A percentile compares a stretch with the other conserved stretches of the same genome.
Conservation (phyloP, 1,140 invertebrate genomes). For the Lordiphosa clarofinis region DNA sequence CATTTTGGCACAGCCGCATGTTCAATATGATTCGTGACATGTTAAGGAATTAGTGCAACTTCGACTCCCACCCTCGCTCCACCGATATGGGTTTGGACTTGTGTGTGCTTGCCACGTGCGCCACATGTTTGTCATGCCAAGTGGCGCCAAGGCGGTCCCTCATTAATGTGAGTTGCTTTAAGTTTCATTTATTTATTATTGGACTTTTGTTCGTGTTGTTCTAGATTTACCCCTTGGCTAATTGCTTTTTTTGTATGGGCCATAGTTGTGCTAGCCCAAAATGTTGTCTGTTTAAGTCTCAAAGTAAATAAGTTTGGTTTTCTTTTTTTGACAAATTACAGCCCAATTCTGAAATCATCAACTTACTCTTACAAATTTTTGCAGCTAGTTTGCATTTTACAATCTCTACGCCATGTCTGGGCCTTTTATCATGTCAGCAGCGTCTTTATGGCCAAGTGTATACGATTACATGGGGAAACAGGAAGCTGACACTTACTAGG, state of each 20-base stretch:
- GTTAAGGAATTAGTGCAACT: constrained; percentile 71
- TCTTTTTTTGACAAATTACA: too few species aligned
- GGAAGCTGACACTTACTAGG: constrained; percentile 13
- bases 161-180: constrained; percentile 75
- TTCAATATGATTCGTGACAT: constrained; percentile 79
- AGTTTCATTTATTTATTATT: constrained; percentile 75
- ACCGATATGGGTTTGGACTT: constrained; percentile 10
- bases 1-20: constrained; percentile 72
- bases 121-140: constrained; percentile 76
- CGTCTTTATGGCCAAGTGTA: constrained; percentile 31
- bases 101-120: constrained; percentile 60
- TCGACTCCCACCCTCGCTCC: neutral
- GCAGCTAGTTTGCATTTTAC: constrained; percentile 36
- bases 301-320: too few species aligned
- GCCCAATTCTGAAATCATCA: too few species aligned
- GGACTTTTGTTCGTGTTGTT: constrained; percentile 29
- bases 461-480: constrained; percentile 40
- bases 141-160: constrained; percentile 53
- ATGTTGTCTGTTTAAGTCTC: too few species aligned
- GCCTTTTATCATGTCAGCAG: constrained; percentile 57
- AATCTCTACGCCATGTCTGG: constrained; percentile 35
- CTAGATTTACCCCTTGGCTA: constrained; percentile 42
- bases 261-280: too few species aligned
- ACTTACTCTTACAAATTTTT: too few species aligned
- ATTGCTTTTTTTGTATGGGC: constrained; percentile 49